These are phyloP conservation scores for Chymomyza costata DNA, from an alignment of 1,140 invertebrate genomes.

Conservation along the genomic window DNA sequence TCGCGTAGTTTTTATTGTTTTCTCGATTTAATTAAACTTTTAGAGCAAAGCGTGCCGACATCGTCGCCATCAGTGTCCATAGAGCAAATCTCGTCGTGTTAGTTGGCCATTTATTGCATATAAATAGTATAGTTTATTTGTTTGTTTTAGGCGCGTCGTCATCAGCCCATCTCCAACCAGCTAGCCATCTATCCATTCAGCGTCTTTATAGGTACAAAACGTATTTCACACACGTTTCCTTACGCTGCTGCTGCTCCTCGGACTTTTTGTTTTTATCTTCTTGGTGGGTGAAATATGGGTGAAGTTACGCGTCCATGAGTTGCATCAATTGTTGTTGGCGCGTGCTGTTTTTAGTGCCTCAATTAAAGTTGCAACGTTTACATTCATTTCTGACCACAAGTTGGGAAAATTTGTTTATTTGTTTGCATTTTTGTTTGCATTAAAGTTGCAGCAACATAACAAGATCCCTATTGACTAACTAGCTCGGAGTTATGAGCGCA, in stretches of 20 bases:
- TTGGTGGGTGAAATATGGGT: too few species aligned
- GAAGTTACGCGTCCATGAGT: too few species aligned
- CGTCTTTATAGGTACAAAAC: not conserved
- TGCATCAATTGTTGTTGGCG: too few species aligned
- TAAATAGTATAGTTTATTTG: constrained; percentile 71
- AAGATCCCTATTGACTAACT: too few species aligned
- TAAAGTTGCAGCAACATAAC: too few species aligned
- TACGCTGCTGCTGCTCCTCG: not conserved
- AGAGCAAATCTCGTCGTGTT: too few species aligned
- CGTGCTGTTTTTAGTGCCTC: constrained; percentile 52
- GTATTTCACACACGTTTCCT: not conserved
- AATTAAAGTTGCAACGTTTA: constrained; percentile 67
- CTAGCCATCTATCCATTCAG: not conserved
- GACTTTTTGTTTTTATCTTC: constrained; percentile 12
- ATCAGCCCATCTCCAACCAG: constrained; percentile 16
- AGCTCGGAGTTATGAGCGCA: too few species aligned
- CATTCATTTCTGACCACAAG: constrained; percentile 63
- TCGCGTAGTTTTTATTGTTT: constrained; percentile 57
- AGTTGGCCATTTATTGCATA: constrained; percentile 60
- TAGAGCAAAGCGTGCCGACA: constrained; percentile 61
- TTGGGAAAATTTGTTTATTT: constrained; percentile 42
- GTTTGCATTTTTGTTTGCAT: too few species aligned
- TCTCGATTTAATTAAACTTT: constrained; percentile 65
- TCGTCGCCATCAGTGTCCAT: too few species aligned
- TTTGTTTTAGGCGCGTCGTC: constrained; percentile 68